Base-by-base conservation (phyloP, 2,888 invertebrate genomes). In the Orchesella flavescens region DNA sequence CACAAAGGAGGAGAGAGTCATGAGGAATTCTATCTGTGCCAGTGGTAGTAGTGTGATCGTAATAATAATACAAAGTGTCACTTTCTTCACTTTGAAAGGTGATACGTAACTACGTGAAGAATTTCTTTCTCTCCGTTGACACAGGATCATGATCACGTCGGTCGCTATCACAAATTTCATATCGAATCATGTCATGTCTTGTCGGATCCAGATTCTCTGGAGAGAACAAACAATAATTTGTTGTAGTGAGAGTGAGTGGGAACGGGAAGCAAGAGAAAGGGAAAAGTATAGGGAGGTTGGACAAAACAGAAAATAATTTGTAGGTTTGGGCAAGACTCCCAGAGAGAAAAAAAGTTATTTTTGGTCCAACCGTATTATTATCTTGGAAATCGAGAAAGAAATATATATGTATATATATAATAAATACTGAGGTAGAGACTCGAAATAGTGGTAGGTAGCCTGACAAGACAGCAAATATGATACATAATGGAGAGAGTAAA, bases 221-320 rank as follows among this genome's bases (percentile, higher is more conserved):
- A 69, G 77, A 69, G 69, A 78, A 78, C 69, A 78, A 78, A 68
- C 69, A 78, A n/a, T n/a, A n/a, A 78, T 78, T 78, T 78, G 77
- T 78, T 69, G 77, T 49, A 49, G 49, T 49, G 44, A 44, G 12
- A 44, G 57, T 57, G n/a, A n/a, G 59, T 59, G 12, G 44, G 49
- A 61, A 75, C 49, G 63, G 49, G 61, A 63, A 59, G 13, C 7
- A n/a, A 68, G 24, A 66, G 55, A 59, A 66, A 43, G 34, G 24
- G 24, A 72, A 59, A 66, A 43, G 34, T 34, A 34, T 2, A 7
- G 34, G 7, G 34, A 7, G 2, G 34, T 34, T 34, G 34, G 34
- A 34, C 34, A 34, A 24, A 74, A 53, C 3, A 75, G 53, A 55
- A 55, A 75, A 66, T 75, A 75, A 75, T 75, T 75, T 75, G 75